These are phyloP conservation scores for Acipenser oxyrinchus DNA, from an alignment of 2,797 vertebrate species.

Conservation along the genomic window DNA sequence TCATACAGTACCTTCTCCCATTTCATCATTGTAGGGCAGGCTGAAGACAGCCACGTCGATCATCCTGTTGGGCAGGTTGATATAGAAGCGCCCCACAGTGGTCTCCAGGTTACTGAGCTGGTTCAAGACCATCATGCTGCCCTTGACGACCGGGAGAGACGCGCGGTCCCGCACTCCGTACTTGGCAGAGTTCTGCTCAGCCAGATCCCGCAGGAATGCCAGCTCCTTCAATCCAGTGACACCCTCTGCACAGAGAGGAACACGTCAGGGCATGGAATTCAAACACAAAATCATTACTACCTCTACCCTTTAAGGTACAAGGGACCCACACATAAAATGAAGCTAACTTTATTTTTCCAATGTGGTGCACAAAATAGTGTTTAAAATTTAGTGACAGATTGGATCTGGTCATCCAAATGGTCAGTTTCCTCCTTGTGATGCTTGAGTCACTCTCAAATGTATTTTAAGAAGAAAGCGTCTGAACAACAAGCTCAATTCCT, in stretches of 20 bases:
- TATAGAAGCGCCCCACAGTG: constrained; percentile 92
- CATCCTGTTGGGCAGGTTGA: constrained; percentile 95
- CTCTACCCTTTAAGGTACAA: too few relatives aligned
- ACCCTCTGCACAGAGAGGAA: constrained; percentile 66
- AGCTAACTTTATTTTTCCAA: too few relatives aligned
- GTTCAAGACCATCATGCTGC: constrained; percentile 98
- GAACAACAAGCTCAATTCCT: too few relatives aligned
- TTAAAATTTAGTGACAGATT: too few relatives aligned
- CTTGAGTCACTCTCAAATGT: too few relatives aligned
- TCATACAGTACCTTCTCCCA: constrained; percentile 79
- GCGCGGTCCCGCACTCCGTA: constrained; percentile 71
- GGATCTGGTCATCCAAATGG: too few relatives aligned
- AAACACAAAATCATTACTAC: too few relatives aligned
- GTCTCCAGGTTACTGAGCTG: constrained; percentile 97
- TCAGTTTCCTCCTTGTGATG: too few relatives aligned
- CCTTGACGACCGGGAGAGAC: constrained; percentile 77
- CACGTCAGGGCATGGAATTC: constrained; percentile 16
- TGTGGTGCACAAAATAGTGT: too few relatives aligned
- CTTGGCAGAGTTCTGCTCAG: constrained; percentile 89
- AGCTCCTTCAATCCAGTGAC: constrained; percentile 90
- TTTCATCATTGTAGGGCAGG: constrained; percentile 86
- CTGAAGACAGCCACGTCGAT: constrained; percentile 91
- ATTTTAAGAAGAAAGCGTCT: too few relatives aligned
- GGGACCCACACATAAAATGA: too few relatives aligned
- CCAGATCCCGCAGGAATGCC: constrained; percentile 90